A percentile compares a stretch with the other conserved stretches of the same genome.
These are phyloP conservation scores for Synanceia verrucosa DNA, from an alignment of 2,797 vertebrate species.

Conservation along the genomic window DNA sequence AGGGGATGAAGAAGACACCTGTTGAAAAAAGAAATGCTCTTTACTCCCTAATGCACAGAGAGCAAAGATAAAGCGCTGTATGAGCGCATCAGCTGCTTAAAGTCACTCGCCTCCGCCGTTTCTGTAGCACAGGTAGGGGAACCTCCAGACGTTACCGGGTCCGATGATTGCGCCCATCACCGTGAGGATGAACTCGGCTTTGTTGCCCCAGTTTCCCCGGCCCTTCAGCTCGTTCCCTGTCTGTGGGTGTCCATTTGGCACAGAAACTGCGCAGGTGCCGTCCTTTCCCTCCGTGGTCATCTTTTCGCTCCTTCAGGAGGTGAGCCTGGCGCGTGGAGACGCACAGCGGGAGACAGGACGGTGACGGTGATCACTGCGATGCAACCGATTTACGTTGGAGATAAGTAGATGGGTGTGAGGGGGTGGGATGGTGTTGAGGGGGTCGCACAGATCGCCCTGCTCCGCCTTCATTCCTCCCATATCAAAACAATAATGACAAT, in stretches of 20 bases:
- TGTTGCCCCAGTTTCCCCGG: constrained; percentile 61
- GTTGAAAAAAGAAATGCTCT: background rate
- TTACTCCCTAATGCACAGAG: background rate
- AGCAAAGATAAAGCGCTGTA: background rate
- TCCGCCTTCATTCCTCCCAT: too few relatives aligned
- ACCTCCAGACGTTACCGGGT: constrained; percentile 91
- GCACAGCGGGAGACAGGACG: background rate
- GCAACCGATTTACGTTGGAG: too few relatives aligned
- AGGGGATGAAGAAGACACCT: constrained; percentile 84
- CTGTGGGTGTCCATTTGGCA: background rate
- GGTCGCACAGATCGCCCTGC: too few relatives aligned
- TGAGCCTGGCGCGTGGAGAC: too few relatives aligned
- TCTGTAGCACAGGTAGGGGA: constrained; percentile 92
- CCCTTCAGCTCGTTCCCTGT: background rate
- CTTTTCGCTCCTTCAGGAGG: background rate
- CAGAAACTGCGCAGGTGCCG: too few relatives aligned
- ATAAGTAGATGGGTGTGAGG: too few relatives aligned
- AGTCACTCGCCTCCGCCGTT: constrained; percentile 88
- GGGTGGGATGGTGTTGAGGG: too few relatives aligned
- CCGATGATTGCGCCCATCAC: constrained; percentile 75
- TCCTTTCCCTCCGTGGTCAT: constrained; percentile 3
- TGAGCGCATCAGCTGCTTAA: background rate
- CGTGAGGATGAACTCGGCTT: constrained; percentile 72
- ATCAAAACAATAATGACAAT: too few relatives aligned
- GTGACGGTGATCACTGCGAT: too few relatives aligned